Percentiles rank a stretch among this genome's conserved stretches.
Evolutionary conservation across 2,888 invertebrate genomes (phyloP).

Genomic region (Chrysolina haemoptera): DNA sequence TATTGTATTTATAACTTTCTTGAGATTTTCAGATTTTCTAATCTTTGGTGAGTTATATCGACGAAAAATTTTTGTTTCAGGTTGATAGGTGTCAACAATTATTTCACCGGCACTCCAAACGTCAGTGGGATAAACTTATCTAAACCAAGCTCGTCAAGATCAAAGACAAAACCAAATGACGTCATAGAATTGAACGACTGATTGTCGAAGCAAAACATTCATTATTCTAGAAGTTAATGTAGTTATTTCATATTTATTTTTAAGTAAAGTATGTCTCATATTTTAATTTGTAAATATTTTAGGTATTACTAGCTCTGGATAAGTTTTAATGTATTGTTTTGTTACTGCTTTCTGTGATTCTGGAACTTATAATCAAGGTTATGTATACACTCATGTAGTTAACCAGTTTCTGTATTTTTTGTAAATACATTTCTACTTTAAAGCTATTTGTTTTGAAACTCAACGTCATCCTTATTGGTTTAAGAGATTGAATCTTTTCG

Average conservation of each 20-base stretch:
- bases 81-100: background rate
- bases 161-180: constrained; percentile 34
- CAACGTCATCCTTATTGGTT: constrained; percentile 28
- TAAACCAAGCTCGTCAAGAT: constrained; percentile 29
- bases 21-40: too few species aligned
- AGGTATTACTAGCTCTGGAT: constrained; percentile 25
- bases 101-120: background rate
- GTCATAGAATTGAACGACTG: constrained; percentile 50
- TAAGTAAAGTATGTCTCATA: background rate
- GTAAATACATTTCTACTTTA: constrained; percentile 52
- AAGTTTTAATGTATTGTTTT: constrained; percentile 32
- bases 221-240: constrained; percentile 1
- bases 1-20: too few species aligned
- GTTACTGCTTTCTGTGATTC: constrained; percentile 42
- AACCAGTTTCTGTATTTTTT: constrained; percentile 44
- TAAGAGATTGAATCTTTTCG: constrained; percentile 43
- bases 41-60: too few species aligned
- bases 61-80: background rate
- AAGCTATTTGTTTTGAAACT: constrained; percentile 33
- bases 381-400: constrained; percentile 26
- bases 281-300: constrained; percentile 36
- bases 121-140: background rate
- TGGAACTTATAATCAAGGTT: constrained; percentile 35
- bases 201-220: constrained; percentile 15
- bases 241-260: constrained; percentile 24